Conservation (phyloP, 1,140 invertebrate genomes). For the Ooceraea biroi region DNA sequence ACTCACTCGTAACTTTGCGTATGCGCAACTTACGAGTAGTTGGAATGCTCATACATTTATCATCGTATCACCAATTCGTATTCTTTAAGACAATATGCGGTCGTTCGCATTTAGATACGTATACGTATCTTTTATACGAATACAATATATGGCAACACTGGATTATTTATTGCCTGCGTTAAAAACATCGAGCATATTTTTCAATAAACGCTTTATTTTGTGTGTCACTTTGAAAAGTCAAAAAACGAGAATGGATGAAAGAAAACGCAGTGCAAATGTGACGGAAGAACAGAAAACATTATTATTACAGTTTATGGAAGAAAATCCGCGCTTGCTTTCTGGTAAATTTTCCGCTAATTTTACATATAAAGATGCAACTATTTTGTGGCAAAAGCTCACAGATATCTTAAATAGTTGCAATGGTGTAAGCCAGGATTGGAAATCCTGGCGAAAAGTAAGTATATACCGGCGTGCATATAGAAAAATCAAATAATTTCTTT, state of each 20-base stretch:
- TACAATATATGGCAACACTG: slow-evolving; percentile 10
- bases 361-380: slow-evolving; percentile 25
- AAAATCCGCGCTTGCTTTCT: slow-evolving; percentile 4
- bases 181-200: slow-evolving; percentile 23
- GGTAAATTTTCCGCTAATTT: slow-evolving; percentile 16
- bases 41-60: slow-evolving; percentile 7
- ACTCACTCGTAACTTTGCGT: neutral
- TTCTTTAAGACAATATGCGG: slow-evolving; percentile 9
- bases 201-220: too few species aligned
- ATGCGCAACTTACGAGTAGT: slow-evolving; percentile 6
- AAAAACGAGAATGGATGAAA: slow-evolving; percentile 2
- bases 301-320: slow-evolving; percentile 12
- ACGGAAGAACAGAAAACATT: slow-evolving; percentile 24
- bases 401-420: slow-evolving; percentile 28
- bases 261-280: slow-evolving; percentile 4
- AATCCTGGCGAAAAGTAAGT: too few species aligned
- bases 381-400: neutral
- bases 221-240: too few species aligned
- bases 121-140: neutral
- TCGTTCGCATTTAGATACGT: slow-evolving; percentile 11
- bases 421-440: slow-evolving; percentile 17
- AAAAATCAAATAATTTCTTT: neutral
- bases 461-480: neutral
- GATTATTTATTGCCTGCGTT: neutral
- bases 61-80: neutral